Evolutionary conservation across 2,113 vertebrate species (phyloP).

Genomic region (Corythornis vintsioides): DNA sequence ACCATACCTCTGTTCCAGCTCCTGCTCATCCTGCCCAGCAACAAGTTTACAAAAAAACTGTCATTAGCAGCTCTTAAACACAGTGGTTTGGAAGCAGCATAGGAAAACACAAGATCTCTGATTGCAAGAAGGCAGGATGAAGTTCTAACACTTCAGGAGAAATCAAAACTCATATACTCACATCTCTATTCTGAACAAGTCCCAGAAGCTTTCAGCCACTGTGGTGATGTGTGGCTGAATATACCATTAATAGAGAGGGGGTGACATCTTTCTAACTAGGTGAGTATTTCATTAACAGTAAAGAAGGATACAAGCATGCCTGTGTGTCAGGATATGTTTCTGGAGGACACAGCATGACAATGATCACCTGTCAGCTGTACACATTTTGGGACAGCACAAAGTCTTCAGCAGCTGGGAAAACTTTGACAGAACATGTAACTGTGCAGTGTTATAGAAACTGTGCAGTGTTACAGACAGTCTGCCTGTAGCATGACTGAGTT

Average conservation of each 20-base stretch:
- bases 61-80: neutral
- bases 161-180: accelerated
- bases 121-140: neutral
- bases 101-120: neutral
- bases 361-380: neutral
- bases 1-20: neutral
- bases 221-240: neutral
- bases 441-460: too few species aligned
- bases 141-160: neutral
- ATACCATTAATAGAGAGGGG: neutral
- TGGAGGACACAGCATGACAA: neutral
- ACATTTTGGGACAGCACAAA: neutral
- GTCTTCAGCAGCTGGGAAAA: neutral
- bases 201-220: neutral
- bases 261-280: neutral
- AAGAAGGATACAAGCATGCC: neutral
- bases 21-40: neutral
- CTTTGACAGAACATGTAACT: neutral
- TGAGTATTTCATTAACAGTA: neutral
- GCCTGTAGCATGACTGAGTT: neutral
- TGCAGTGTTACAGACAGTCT: neutral
- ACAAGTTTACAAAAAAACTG: neutral
- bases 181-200: neutral
- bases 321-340: neutral
- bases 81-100: neutral